These are phyloP conservation scores for Leptinotarsa haldemani DNA, from an alignment of 2,888 invertebrate genomes.

Conservation along the genomic window DNA sequence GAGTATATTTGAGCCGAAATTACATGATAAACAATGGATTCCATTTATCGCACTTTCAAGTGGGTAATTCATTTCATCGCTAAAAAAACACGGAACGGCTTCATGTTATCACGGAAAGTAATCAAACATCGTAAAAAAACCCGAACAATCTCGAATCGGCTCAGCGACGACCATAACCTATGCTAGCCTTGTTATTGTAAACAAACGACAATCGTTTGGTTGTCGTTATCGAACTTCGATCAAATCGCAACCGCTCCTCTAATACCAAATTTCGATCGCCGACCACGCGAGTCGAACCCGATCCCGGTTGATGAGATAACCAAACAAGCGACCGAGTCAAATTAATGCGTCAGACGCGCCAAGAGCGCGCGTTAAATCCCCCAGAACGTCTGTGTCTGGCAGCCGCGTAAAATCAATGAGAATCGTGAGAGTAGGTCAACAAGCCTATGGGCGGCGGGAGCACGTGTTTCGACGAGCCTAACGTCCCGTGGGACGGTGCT, in stretches of 20 bases:
- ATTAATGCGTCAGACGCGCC: slow-evolving; percentile 47
- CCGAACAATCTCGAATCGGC: neutral
- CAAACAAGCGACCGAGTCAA: slow-evolving; percentile 33
- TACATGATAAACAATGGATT: no score
- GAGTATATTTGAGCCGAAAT: no score
- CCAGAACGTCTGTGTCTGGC: slow-evolving; percentile 53
- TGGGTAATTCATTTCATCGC: neutral
- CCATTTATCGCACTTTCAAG: no score
- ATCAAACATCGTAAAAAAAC: slow-evolving; percentile 12
- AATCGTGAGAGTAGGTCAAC: slow-evolving; percentile 59
- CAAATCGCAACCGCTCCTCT: slow-evolving; percentile 6
- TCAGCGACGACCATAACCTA: slow-evolving; percentile 2
- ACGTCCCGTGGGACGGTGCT: slow-evolving; percentile 12
- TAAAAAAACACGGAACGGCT: neutral
- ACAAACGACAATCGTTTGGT: slow-evolving; percentile 12
- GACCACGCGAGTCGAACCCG: slow-evolving; percentile 4
- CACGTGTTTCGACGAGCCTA: slow-evolving; percentile 42
- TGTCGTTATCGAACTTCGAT: slow-evolving; percentile 12
- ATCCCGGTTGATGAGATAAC: slow-evolving; percentile 31
- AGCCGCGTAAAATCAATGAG: slow-evolving; percentile 58
- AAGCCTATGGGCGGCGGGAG: slow-evolving; percentile 50
- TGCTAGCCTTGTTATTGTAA: slow-evolving; percentile 17
- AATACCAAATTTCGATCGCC: slow-evolving; percentile 1
- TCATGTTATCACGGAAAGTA: neutral
- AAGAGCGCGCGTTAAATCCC: slow-evolving; percentile 48